Evolutionary conservation across 2,113 vertebrate species (phyloP).

Genomic region (Perccottus glenii): DNA sequence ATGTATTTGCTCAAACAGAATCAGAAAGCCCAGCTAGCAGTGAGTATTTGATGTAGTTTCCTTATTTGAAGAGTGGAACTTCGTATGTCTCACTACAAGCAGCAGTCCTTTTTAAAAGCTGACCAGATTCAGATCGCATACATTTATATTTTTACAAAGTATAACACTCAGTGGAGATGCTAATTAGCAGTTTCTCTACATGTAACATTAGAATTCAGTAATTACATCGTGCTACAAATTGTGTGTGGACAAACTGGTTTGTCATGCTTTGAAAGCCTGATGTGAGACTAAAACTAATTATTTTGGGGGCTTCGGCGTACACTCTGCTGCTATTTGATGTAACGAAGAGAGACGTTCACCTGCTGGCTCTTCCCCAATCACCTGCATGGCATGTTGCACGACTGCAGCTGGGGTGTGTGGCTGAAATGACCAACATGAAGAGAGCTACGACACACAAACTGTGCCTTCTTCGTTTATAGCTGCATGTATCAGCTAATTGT

Average conservation of each 20-base stretch:
- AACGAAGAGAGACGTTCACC: conserved; percentile 36
- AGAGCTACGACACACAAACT: conserved; percentile 13
- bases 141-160: neutral
- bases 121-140: neutral
- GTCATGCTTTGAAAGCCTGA: conserved; percentile 22
- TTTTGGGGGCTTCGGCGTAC: conserved; percentile 18
- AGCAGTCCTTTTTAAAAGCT: conserved; percentile 1
- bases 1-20: conserved; percentile 1
- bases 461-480: conserved; percentile 9
- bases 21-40: neutral
- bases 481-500: conserved; percentile 20
- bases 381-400: conserved; percentile 25
- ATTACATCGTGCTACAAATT: neutral
- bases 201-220: neutral
- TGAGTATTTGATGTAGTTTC: neutral
- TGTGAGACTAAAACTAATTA: conserved; percentile 27
- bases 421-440: conserved; percentile 31
- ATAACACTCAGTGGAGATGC: neutral
- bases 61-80: neutral
- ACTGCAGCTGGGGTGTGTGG: conserved; percentile 44
- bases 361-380: conserved; percentile 43
- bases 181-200: neutral
- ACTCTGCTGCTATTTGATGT: conserved; percentile 38
- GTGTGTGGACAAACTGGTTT: conserved; percentile 1
- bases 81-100: neutral